Base-by-base conservation (phyloP, 2,113 vertebrate species). In the Telmatochromis sp. region DNA sequence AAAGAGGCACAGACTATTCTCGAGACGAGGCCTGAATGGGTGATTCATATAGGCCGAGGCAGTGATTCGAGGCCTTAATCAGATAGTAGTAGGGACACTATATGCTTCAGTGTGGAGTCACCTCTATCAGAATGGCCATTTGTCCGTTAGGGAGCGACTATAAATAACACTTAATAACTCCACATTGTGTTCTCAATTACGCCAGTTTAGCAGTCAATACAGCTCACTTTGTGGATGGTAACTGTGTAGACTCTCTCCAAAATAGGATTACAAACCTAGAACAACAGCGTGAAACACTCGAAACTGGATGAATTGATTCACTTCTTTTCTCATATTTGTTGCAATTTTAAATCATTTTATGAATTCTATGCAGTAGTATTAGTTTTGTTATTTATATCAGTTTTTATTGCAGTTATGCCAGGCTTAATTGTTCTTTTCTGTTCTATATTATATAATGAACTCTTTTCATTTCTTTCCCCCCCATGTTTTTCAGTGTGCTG, bases 131-230 rank as follows among this genome's bases (percentile, higher is more conserved):
- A 94, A 94, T 91, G 88, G 86, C 91, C 93, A 89, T 91, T 94
- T 93, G 92, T 94, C 90, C 90, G 91, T 91, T 87, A 89, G 91
- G 86, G 89, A 88, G 82, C 63, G 26, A 42, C 88, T 93, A 87
- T 93, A 93, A 93, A 90, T 94, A 88, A 86, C 86, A 85, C 89
- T 93, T 89, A 93, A 95, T 93, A 95, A 90, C 91, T 81, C 73
- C 53, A 85, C 84, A 82, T 92, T 93, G 88, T 93, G 89, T 88
- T 91, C 86, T 91, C 89, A 86, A 88, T 95, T 91, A 91, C 6
- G 26, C 88, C 87, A 55, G 87, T 89, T 93, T 91, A 92, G 89
- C 55, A 87, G 89, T 87, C 89, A 87, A 89, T 91, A 88, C 87
- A 45, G 87, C 86, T 90, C 83, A 73, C 87, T 90, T 81, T 93